Evolutionary conservation across 2,113 vertebrate species (phyloP), one percentile per base, ranked within the genome.

Genomic region (Asarcornis scutulata): DNA sequence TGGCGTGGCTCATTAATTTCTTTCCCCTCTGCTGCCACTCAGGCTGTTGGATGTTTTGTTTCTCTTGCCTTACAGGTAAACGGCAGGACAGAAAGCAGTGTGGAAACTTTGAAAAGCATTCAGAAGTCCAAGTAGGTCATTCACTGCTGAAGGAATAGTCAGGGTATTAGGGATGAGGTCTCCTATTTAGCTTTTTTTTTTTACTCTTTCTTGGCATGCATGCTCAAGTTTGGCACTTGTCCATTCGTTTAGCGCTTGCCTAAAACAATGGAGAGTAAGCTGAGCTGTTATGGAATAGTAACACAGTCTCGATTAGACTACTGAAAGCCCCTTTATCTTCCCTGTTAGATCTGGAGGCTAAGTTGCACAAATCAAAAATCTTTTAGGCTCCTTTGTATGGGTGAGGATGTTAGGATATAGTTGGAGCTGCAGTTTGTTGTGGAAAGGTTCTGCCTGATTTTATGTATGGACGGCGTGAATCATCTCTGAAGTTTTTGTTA

Each of bases 41-140:
- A 68, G 78, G 7, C 44, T 71, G 27, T 31, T 79, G 1, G 63
- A n/a, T 72, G 40, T 78, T 94, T 72, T 87, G 42, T 82, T 91
- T 86, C 66, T 79, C 52, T 75, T 68, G 38, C 68, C 17, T 6
- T 8, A 11, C 91, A 97, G 94, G 93, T 96, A 83, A 92, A 75
- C 46, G 91, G 67, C 78, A 80, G 78, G 50, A 63, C 55, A 88
- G 75, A 85, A 76, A 91, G 74, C 5, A 1, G 40, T 68, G 84
- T 87, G 84, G 71, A 95, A 95, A 63, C 75, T 91, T 59, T 73
- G 85, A 80, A 90, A 89, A 59, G 63, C 89, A 27, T 68, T 42
- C 67, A 60, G 80, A 58, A 91, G 38, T 89, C 91, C 91, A 92
- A 96, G 91, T 95, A 89, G 93, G 84, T 95, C 82, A 91, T 16